phyloP scores from a whole-genome alignment of 2,888 invertebrate genomes.

The Calephelis perditalis region DNA sequence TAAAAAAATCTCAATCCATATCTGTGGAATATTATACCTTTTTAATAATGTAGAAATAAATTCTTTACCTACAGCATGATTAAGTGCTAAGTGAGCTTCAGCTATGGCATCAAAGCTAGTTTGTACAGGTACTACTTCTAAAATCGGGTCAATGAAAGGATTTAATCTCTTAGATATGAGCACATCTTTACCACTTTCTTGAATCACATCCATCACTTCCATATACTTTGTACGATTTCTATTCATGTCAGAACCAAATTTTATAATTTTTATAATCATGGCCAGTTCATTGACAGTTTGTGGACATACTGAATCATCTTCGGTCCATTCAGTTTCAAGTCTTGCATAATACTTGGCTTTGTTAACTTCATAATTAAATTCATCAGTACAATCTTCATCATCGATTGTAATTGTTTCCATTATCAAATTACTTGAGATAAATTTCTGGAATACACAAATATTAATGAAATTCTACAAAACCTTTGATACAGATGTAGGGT shows the following conservation, averaged over 20 bases:
- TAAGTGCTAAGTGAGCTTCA: constrained; percentile 3
- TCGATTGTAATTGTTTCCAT: background rate
- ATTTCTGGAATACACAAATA: too few species aligned
- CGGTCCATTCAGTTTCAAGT: background rate
- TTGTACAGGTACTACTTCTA: background rate
- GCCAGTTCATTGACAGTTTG: background rate
- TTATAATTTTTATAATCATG: background rate
- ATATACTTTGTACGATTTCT: constrained; percentile 3
- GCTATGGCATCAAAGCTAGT: constrained; percentile 1
- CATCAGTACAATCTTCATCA: background rate
- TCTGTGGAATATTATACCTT: background rate
- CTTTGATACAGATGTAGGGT: too few species aligned
- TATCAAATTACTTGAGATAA: too few species aligned
- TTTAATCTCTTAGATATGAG: constrained; percentile 5
- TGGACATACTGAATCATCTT: background rate
- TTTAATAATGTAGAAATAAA: constrained; percentile 3
- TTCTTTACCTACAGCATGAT: background rate
- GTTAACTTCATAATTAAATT: background rate
- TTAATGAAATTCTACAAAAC: too few species aligned
- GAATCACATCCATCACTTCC: constrained; percentile 17
- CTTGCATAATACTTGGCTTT: background rate
- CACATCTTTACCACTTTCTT: constrained; percentile 15
- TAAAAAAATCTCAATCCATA: constrained; percentile 6
- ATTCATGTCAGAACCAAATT: constrained; percentile 8
- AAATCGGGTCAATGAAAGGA: background rate